phyloP scores from a whole-genome alignment of 2,113 vertebrate genomes.

The Trichechus manatus region DNA sequence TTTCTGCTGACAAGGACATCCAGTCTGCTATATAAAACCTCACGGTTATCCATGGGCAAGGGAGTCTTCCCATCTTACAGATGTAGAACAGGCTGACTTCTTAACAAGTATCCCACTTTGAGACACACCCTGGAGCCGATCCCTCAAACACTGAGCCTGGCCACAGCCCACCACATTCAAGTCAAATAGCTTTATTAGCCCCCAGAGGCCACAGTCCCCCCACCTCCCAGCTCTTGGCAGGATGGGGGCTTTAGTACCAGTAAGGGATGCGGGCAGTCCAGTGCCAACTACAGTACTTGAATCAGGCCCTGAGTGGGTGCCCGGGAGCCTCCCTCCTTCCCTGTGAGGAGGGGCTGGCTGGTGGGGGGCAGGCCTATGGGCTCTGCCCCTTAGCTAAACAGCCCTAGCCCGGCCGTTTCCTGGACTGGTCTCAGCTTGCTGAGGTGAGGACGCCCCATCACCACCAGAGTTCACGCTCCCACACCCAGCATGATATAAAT shows the following conservation, averaged over 20 bases:
- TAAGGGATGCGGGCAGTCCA: constrained; percentile 61
- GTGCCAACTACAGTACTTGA: constrained; percentile 75
- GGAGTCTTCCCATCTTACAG: neutral
- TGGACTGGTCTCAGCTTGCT: neutral
- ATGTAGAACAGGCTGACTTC: neutral
- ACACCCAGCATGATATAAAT: constrained; percentile 69
- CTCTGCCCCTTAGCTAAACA: neutral
- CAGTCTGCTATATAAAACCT: neutral
- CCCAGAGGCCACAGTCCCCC: neutral
- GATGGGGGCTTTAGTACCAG: constrained; percentile 54
- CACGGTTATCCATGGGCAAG: neutral
- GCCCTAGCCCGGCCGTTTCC: neutral
- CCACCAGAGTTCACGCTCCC: neutral
- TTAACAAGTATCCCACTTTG: neutral
- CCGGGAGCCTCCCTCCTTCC: neutral
- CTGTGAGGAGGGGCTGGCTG: neutral
- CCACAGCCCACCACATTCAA: neutral
- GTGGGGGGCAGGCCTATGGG: neutral
- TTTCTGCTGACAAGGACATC: neutral
- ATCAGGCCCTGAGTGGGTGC: constrained; percentile 75
- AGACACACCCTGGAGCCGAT: neutral
- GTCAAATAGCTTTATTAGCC: constrained; percentile 75
- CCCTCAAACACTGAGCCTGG: neutral
- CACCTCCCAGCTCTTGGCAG: neutral
- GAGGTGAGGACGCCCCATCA: neutral